Conservation (phyloP, 1,140 invertebrate genomes). For the Caerostris darwini region DNA sequence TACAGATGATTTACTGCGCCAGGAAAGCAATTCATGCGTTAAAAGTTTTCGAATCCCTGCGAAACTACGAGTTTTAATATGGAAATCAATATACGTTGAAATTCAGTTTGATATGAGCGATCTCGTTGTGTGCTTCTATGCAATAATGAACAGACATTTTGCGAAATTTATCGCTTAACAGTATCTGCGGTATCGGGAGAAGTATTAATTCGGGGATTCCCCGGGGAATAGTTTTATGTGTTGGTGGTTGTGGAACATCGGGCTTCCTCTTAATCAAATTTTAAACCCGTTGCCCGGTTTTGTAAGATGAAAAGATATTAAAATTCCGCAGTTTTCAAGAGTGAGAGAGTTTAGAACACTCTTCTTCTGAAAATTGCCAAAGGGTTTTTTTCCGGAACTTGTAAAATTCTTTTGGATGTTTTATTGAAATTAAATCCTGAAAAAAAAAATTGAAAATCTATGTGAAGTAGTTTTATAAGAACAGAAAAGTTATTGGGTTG, state of each 20-base stretch:
- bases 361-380: background rate
- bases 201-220: background rate
- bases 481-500: too few species aligned
- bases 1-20: too few species aligned
- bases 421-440: too few species aligned
- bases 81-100: background rate
- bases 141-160: background rate
- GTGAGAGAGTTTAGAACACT: background rate
- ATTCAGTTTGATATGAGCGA: background rate
- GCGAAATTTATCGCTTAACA: background rate
- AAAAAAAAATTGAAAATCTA: too few species aligned
- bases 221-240: background rate
- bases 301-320: background rate
- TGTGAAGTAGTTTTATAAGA: too few species aligned
- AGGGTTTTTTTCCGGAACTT: too few species aligned
- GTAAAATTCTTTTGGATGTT: too few species aligned
- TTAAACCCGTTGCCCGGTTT: slow-evolving; percentile 3
- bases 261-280: slow-evolving; percentile 22
- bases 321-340: background rate
- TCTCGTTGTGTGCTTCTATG: background rate
- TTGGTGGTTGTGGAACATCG: background rate
- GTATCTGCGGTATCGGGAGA: background rate
- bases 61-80: background rate
- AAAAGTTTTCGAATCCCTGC: background rate
- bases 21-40: background rate